These are phyloP conservation scores for Mormyrus lacerda DNA, from an alignment of 2,113 vertebrate genomes.

Conservation along the genomic window DNA sequence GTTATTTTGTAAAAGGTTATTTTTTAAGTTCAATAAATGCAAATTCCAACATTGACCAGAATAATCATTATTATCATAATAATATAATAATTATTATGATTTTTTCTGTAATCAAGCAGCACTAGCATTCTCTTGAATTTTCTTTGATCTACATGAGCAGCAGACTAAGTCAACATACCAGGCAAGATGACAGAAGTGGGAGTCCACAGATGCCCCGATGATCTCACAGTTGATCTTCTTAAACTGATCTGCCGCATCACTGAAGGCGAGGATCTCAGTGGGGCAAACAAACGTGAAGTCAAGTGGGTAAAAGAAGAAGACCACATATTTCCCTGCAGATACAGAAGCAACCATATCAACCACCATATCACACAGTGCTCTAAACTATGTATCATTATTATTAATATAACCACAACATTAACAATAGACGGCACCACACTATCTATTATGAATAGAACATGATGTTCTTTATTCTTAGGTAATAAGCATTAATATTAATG, in stretches of 20 bases:
- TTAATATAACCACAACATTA: not conserved
- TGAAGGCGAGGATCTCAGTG: constrained; percentile 71
- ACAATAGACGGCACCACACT: not conserved
- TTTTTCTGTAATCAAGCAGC: not conserved
- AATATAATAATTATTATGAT: not conserved
- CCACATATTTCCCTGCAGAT: constrained; percentile 80
- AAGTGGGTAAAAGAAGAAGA: constrained; percentile 94
- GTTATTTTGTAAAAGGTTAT: not conserved
- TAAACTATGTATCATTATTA: not conserved
- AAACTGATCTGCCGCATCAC: constrained; percentile 84
- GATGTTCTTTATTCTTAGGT: not conserved
- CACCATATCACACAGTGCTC: not conserved
- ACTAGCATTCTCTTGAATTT: not conserved
- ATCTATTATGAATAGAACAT: not conserved
- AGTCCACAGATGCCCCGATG: constrained; percentile 91
- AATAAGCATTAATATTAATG: not conserved
- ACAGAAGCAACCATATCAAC: not conserved
- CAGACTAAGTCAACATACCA: constrained; percentile 57
- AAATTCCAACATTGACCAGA: not conserved
- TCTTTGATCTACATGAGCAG: not conserved
- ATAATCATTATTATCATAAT: not conserved
- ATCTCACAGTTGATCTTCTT: constrained; percentile 87
- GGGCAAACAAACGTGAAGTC: constrained; percentile 83
- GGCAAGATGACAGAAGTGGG: constrained; percentile 93
- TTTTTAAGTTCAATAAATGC: not conserved